These are phyloP conservation scores for Umimayanthus chanpuru DNA, from an alignment of 92 coral and sea anemone species.

Conservation along the genomic window DNA sequence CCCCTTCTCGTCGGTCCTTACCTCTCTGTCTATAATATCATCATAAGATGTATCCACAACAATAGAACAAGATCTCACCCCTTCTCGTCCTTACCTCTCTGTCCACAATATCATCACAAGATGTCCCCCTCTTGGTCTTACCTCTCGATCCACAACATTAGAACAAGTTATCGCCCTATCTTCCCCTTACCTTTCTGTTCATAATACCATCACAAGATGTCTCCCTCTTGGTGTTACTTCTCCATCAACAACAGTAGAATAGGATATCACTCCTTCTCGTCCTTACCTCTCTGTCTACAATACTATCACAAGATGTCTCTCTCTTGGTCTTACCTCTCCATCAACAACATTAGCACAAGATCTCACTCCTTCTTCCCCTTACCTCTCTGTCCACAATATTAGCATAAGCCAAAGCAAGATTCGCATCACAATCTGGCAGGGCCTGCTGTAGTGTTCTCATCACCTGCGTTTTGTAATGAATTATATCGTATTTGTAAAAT, in stretches of 20 bases:
- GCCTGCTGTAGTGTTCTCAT: slow-evolving; percentile 76
- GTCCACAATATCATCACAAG: slow-evolving; percentile 54
- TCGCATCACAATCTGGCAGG: slow-evolving; percentile 69
- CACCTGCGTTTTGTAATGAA: slow-evolving; percentile 53
- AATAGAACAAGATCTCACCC: slow-evolving; percentile 59
- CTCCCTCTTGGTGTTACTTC: slow-evolving; percentile 52
- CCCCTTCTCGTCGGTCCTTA: background rate
- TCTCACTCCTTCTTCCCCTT: background rate
- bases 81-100: slow-evolving; percentile 75
- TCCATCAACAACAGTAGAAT: slow-evolving; percentile 84
- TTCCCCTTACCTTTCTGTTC: slow-evolving; percentile 82
- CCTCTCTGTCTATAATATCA: slow-evolving; percentile 89
- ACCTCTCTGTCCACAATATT: slow-evolving; percentile 97
- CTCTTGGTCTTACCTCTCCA: slow-evolving; percentile 66
- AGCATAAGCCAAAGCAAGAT: slow-evolving; percentile 86
- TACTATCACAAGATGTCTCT: too few species aligned
- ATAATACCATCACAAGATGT: slow-evolving; percentile 18
- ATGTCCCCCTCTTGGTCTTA: background rate
- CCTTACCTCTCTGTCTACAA: slow-evolving; percentile 93
- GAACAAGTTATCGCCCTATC: slow-evolving; percentile 50
- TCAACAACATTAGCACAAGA: slow-evolving; percentile 83
- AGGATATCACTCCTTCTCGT: background rate
- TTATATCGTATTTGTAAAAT: too few species aligned
- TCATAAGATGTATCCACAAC: slow-evolving; percentile 77
- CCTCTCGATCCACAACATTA: slow-evolving; percentile 87